These are phyloP conservation scores for Gandaritis pyraliata DNA, from an alignment of 2,888 invertebrate species.

Conservation along the genomic window DNA sequence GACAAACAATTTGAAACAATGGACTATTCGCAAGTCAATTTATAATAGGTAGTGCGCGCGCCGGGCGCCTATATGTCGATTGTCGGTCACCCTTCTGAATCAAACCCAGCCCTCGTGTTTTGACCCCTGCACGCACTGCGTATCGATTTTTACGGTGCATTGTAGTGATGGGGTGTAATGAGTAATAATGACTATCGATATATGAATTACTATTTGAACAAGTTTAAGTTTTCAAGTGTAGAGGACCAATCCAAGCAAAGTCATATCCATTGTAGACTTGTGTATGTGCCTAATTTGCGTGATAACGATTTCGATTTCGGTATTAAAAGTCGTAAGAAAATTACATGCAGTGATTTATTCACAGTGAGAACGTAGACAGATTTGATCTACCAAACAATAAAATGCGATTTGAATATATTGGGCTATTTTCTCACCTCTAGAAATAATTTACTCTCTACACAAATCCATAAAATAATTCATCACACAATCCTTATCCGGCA, in stretches of 20 bases:
- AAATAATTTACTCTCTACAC: conserved; percentile 33
- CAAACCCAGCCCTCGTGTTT: conserved; percentile 39
- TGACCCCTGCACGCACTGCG: conserved; percentile 62
- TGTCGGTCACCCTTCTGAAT: conserved; percentile 36
- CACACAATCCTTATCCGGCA: conserved; percentile 46
- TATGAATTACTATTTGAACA: conserved; percentile 16
- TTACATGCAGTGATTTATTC: too few species aligned
- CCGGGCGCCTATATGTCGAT: conserved; percentile 60
- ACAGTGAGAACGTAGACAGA: too few species aligned
- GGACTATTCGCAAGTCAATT: conserved; percentile 48
- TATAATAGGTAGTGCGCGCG: conserved; percentile 51
- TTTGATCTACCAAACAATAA: too few species aligned
- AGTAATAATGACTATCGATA: conserved; percentile 23
- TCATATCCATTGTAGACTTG: too few species aligned
- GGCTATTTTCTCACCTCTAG: conserved; percentile 24
- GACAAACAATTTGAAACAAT: conserved; percentile 43
- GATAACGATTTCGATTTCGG: too few species aligned
- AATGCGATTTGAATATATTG: too few species aligned
- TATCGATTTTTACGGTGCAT: conserved; percentile 66
- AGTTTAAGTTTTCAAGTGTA: too few species aligned
- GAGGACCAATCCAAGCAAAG: too few species aligned
- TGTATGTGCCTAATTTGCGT: too few species aligned
- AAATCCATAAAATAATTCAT: conserved; percentile 37
- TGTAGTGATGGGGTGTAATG: conserved; percentile 41
- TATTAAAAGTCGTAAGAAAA: too few species aligned